A percentile compares a stretch with the other conserved stretches of the same genome.
Conservation (phyloP, 1,140 invertebrate species). For the Diplogasteroides magnus region DNA sequence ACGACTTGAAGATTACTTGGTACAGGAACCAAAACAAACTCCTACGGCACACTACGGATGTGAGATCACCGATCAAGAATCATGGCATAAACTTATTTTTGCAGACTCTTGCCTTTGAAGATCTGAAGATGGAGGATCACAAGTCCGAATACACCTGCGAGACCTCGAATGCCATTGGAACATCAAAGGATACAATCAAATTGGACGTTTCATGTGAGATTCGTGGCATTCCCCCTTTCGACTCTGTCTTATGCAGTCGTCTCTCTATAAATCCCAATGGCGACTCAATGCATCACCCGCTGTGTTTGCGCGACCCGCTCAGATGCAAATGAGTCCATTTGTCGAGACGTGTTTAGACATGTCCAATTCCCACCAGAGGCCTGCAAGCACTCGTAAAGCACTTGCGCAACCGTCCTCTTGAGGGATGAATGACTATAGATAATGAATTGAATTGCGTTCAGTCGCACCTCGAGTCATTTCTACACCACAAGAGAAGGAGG, state of each 20-base stretch:
- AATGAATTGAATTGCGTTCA: too few relatives aligned
- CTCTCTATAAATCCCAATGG: too few relatives aligned
- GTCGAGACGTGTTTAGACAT: too few relatives aligned
- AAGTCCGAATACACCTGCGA: constrained; percentile 25
- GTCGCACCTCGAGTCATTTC: constrained; percentile 46
- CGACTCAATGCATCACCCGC: too few relatives aligned
- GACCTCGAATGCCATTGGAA: constrained; percentile 31
- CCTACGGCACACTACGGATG: constrained; percentile 25
- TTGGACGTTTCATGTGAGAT: constrained; percentile 31
- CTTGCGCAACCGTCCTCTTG: too few relatives aligned
- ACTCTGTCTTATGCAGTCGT: too few relatives aligned
- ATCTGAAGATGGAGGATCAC: constrained; percentile 33
- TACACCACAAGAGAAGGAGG: constrained; percentile 41
- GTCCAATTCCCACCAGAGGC: too few relatives aligned
- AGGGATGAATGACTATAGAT: too few relatives aligned
- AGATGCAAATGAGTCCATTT: too few relatives aligned
- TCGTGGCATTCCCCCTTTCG: too few relatives aligned
- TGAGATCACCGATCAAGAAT: constrained; percentile 7
- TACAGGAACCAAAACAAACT: constrained; percentile 28
- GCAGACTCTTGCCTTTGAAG: constrained; percentile 30
- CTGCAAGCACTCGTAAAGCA: too few relatives aligned
- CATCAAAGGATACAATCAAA: constrained; percentile 19
- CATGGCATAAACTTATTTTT: not conserved
- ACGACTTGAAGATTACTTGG: constrained; percentile 30
- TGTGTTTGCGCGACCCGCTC: too few relatives aligned